Conservation (phyloP, 2,797 vertebrate species). For the Melanotaenia maccullochi region DNA sequence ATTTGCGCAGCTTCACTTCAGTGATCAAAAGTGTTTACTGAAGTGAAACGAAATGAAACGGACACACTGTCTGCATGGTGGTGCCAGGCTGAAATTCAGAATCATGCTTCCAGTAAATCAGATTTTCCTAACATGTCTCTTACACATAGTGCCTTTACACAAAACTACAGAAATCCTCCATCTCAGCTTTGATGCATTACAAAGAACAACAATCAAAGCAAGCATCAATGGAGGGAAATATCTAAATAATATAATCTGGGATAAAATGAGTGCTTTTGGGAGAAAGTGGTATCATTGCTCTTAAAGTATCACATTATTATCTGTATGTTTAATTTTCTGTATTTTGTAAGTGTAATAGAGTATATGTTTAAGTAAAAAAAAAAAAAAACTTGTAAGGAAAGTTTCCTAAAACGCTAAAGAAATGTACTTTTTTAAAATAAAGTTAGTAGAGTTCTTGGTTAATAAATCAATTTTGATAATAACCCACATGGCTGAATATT, state of each 20-base stretch:
- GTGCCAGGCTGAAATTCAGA: constrained; percentile 74
- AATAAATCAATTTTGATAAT: not conserved
- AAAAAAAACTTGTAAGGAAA: constrained; percentile 11
- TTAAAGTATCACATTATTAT: constrained; percentile 15
- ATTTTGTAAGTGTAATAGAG: constrained; percentile 9
- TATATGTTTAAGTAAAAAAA: constrained; percentile 16
- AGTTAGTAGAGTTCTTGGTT: not conserved
- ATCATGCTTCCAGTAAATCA: constrained; percentile 77
- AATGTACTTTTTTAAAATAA: not conserved
- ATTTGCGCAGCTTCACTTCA: constrained; percentile 77
- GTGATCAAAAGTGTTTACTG: constrained; percentile 70
- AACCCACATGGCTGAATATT: not conserved
- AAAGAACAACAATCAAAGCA: constrained; percentile 39
- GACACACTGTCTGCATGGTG: constrained; percentile 74
- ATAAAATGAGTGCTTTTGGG: constrained; percentile 46
- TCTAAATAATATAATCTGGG: constrained; percentile 60
- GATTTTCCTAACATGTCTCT: constrained; percentile 62
- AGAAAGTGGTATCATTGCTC: constrained; percentile 26
- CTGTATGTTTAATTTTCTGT: constrained; percentile 10
- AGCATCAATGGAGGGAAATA: constrained; percentile 46
- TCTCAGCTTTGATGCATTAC: constrained; percentile 54
- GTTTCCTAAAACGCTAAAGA: not conserved
- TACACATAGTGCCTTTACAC: constrained; percentile 57
- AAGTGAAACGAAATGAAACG: constrained; percentile 74
- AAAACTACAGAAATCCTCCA: constrained; percentile 38